Evolutionary conservation across 2,888 invertebrate genomes (phyloP), one percentile per base, ranked within the genome.

Genomic region (Trimorus sp.): DNA sequence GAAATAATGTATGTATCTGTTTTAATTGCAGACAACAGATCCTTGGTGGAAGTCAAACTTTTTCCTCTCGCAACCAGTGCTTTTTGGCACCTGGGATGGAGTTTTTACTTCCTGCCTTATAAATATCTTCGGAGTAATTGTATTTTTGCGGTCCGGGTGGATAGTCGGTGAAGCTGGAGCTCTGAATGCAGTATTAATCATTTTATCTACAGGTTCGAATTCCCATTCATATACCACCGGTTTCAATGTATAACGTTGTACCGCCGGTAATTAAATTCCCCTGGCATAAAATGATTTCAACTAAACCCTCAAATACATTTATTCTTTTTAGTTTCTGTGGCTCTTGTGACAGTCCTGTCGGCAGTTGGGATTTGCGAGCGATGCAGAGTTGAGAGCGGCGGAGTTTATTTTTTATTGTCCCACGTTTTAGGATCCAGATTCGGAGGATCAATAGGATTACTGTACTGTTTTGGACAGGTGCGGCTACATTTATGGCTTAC

Each of bases 21-120:
- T 59, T 53, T 53, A 16, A 53, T 87, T 93, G 78, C 90, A 96
- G 96, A 96, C 95, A 85, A 95, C 95, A 88, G 95, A 95, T 85
- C 97, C 97, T 65, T 98, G 98, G 98, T 98, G 98, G 98, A 97
- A 98, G 92, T 96, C 98, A 40, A 98, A 98, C 90, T 98, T 99
- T 92, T 98, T 99, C 91, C 96, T 99, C 92, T 97, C 98, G 42
- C 97, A 98, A 92, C 98, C 98, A 45, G 97, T 98, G 69, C 93
- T 98, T 66, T 99, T 99, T 93, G 98, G 99, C 12, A 98, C 98
- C 0, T 99, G 98, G 97, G 99, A 99, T 92, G 99, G 99, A 84
- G 99, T 99, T 7, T 99, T 98, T 91, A 98, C 98, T 71, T 98
- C 98, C 66, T 98, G 98, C 91, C 95, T 99, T 88, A 98, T 99